A percentile compares a stretch with the other conserved stretches of the same genome.
phyloP scores from a whole-genome alignment of 2,797 vertebrate genomes.

The Pterois miles region DNA sequence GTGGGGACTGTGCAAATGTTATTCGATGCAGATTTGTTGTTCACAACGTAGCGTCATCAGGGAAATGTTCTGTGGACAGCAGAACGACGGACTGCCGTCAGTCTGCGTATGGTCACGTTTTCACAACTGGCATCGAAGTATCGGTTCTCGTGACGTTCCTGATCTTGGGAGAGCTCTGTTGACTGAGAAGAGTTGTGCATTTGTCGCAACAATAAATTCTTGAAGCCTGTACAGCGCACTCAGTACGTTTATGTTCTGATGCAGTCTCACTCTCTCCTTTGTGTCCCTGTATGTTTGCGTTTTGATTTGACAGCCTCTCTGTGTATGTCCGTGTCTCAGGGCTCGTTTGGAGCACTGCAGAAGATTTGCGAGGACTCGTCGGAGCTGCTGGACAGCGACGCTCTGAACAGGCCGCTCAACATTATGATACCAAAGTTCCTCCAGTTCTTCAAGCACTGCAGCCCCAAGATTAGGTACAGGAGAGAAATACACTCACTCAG shows the following conservation, averaged over 20 bases:
- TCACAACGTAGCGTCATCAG: too few relatives aligned
- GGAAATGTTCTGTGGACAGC: too few relatives aligned
- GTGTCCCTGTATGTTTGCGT: slow-evolving; percentile 70
- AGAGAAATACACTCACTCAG: background rate
- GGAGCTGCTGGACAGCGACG: slow-evolving; percentile 94
- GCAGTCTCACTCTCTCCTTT: slow-evolving; percentile 60
- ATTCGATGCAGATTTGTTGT: too few relatives aligned
- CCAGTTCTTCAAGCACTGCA: slow-evolving; percentile 97
- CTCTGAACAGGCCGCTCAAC: slow-evolving; percentile 93
- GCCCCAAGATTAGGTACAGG: slow-evolving; percentile 93
- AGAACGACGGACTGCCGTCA: too few relatives aligned
- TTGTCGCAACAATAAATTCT: background rate
- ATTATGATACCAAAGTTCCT: slow-evolving; percentile 98
- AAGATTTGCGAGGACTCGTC: slow-evolving; percentile 97
- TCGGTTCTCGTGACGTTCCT: too few relatives aligned
- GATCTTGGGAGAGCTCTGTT: background rate
- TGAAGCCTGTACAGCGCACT: background rate
- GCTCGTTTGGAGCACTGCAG: slow-evolving; percentile 94
- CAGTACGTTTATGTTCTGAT: slow-evolving; percentile 61
- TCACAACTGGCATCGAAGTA: too few relatives aligned
- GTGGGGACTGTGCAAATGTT: too few relatives aligned
- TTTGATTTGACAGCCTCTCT: slow-evolving; percentile 77
- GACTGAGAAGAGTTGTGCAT: background rate
- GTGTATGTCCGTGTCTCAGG: slow-evolving; percentile 83
- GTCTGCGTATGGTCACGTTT: too few relatives aligned